These are phyloP conservation scores for Leptopilina clavipes DNA, from an alignment of 1,140 invertebrate species.

Conservation along the genomic window DNA sequence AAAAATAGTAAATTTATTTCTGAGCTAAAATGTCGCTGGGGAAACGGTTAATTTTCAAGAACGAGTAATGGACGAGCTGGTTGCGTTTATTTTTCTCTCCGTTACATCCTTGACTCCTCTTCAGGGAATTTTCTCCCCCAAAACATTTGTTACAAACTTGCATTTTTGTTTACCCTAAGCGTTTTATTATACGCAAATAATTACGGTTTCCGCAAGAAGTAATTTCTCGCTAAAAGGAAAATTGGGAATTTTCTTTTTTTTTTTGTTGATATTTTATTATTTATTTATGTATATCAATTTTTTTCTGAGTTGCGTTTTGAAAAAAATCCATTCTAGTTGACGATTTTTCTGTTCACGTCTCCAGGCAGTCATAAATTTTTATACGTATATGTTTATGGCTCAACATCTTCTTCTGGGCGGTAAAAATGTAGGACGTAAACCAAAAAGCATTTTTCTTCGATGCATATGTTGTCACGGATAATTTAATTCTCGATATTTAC, in stretches of 20 bases:
- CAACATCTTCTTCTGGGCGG: not conserved
- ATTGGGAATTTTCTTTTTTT: not conserved
- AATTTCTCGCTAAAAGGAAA: not conserved
- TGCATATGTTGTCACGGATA: not conserved
- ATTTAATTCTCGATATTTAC: too few relatives aligned
- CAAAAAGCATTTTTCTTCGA: not conserved
- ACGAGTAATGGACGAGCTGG: not conserved
- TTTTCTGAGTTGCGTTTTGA: not conserved
- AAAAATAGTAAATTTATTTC: not conserved
- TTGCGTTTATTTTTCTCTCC: not conserved
- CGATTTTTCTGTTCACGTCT: not conserved
- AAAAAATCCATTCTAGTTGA: not conserved
- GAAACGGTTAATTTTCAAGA: not conserved
- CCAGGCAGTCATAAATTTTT: not conserved
- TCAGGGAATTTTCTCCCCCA: not conserved
- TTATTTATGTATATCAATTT: not conserved
- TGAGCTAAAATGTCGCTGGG: constrained; percentile 13
- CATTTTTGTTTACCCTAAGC: constrained; percentile 1
- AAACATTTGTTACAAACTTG: constrained; percentile 12
- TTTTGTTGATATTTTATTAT: not conserved
- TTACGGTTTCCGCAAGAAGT: not conserved
- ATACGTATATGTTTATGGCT: not conserved
- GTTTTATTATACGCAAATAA: constrained; percentile 1
- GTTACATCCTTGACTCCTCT: not conserved
- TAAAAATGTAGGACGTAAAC: not conserved